Conservation (phyloP, 2,888 invertebrate species). For the Hanleya hanleyi region DNA sequence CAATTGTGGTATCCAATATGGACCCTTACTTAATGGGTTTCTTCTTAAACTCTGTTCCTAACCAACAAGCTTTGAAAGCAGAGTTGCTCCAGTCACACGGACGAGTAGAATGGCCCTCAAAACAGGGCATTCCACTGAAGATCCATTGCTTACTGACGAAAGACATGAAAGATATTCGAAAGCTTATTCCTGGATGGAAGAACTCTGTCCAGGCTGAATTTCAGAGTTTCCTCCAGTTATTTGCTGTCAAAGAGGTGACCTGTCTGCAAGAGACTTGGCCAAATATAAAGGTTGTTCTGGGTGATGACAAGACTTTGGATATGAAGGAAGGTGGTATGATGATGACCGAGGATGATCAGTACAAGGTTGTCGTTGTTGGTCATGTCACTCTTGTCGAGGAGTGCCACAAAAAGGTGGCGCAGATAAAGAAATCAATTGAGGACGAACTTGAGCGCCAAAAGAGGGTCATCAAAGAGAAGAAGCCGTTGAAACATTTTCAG, state of each 20-base stretch:
- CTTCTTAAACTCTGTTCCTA: neutral
- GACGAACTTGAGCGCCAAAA: neutral
- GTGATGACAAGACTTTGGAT: neutral
- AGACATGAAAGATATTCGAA: too few relatives aligned
- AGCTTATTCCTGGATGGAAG: too few relatives aligned
- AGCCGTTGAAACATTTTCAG: neutral
- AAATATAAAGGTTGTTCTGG: neutral
- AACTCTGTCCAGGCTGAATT: neutral
- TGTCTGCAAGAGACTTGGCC: neutral
- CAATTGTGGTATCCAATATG: neutral
- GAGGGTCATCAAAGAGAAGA: neutral
- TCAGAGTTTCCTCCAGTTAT: neutral
- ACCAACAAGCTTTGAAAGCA: neutral
- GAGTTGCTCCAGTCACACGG: too few relatives aligned
- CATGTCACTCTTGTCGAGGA: neutral
- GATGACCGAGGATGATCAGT: neutral
- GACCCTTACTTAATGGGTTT: neutral
- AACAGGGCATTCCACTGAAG: too few relatives aligned
- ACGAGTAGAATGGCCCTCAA: too few relatives aligned
- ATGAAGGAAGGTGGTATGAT: neutral
- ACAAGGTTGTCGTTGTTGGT: neutral
- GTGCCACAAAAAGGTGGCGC: neutral
- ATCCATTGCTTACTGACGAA: too few relatives aligned
- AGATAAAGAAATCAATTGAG: neutral
- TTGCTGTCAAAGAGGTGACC: neutral